Evolutionary conservation across 64 coral and sea anemone genomes (phyloP).

Genomic region (Montipora foliosa): DNA sequence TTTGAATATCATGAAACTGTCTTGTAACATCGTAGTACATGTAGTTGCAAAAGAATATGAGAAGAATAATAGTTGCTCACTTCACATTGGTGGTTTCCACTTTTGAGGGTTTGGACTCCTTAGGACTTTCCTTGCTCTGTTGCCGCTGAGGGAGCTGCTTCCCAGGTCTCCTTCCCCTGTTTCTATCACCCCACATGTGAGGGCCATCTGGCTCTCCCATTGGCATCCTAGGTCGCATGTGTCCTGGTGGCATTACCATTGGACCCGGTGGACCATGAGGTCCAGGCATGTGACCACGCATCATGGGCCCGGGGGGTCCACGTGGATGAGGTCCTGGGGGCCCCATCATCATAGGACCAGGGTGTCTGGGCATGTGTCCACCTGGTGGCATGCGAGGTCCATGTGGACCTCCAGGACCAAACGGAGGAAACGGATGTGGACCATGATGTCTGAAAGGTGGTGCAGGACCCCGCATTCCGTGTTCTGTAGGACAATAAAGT

Average conservation of each 20-base stretch:
- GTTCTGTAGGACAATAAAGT: neutral
- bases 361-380: conserved; percentile 69
- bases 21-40: no score
- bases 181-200: conserved; percentile 52
- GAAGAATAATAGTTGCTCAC: neutral
- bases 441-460: conserved; percentile 49
- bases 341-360: conserved; percentile 60
- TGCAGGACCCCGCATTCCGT: conserved; percentile 33
- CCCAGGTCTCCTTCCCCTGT: conserved; percentile 62
- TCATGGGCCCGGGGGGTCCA: conserved; percentile 39
- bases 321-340: conserved; percentile 32
- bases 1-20: no score
- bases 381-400: conserved; percentile 69
- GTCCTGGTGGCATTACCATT: conserved; percentile 66
- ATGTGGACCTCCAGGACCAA: conserved; percentile 37
- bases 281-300: conserved; percentile 68
- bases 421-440: conserved; percentile 39
- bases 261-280: conserved; percentile 68
- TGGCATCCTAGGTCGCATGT: conserved; percentile 61
- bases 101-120: neutral
- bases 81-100: neutral
- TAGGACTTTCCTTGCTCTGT: neutral
- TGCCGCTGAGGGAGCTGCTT: conserved; percentile 3
- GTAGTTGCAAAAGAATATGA: neutral
- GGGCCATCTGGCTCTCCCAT: conserved; percentile 53